These are phyloP conservation scores for Melinaea menophilus DNA, from an alignment of 2,888 invertebrate species.

Conservation along the genomic window DNA sequence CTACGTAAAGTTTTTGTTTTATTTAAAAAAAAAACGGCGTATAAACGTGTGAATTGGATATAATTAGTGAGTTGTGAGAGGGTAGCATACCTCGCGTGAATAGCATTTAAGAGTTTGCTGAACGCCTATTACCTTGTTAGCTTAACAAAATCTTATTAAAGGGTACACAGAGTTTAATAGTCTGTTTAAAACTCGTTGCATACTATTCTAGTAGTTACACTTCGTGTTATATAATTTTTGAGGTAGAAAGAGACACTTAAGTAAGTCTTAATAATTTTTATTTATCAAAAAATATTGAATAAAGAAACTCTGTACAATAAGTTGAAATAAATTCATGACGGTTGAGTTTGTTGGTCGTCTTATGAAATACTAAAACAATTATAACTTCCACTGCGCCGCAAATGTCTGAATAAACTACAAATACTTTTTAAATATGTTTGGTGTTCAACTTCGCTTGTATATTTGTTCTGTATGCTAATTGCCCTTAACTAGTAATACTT, in stretches of 20 bases:
- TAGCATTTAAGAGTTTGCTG: slow-evolving; percentile 27
- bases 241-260: no score
- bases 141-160: slow-evolving; percentile 33
- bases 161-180: slow-evolving; percentile 26
- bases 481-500: no score
- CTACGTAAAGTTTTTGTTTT: no score
- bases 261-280: no score
- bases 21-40: no score
- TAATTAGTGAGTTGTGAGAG: slow-evolving; percentile 1
- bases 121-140: slow-evolving; percentile 29
- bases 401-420: slow-evolving; percentile 36
- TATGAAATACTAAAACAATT: slow-evolving; percentile 54
- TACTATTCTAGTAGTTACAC: slow-evolving; percentile 20
- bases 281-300: no score
- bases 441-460: no score
- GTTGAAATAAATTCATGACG: slow-evolving; percentile 34
- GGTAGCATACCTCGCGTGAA: slow-evolving; percentile 18
- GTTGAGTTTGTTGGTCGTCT: slow-evolving; percentile 39
- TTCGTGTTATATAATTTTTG: background rate
- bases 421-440: slow-evolving; percentile 41
- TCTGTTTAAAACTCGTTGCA: slow-evolving; percentile 20
- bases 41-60: no score
- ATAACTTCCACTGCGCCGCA: slow-evolving; percentile 42
- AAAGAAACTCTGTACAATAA: slow-evolving; percentile 6
- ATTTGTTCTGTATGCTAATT: no score